Base-by-base conservation (phyloP, 2,797 vertebrate genomes). In the Lacerta bilineata region DNA sequence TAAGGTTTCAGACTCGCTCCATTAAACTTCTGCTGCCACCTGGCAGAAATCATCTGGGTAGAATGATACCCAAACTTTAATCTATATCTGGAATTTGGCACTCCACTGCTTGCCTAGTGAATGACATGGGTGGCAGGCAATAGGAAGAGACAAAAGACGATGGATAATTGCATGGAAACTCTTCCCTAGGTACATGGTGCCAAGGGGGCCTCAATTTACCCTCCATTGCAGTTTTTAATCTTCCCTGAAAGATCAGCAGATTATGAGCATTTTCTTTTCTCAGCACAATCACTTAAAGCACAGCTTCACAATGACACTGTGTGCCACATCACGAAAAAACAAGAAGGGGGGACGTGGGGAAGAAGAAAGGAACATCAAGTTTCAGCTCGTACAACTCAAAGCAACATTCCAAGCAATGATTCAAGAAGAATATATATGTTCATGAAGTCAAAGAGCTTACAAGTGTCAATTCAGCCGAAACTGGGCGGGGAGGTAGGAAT, bases 391-490 rank as follows among this genome's bases (percentile, higher is more conserved):
- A 72, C 83, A 92, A 83, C 43, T 87, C 68, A 78, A 90, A 94
- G 87, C 86, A 93, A 90, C 93, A 94, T 94, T 95, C 93, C 94
- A 93, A 78, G 85, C 90, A 90, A 91, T 87, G 88, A 84, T 39
- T 88, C 89, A 68, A 69, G 88, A 74, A 89, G 29, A 1, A 15
- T n/a, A 72, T 87, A 90, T 89, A 79, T 18, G 61, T 66, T 89
- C 5, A 4, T 46, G 25, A 6, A 89, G 50, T 27, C 64, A 88
- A 91, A 91, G 25, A 1, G 6, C 75, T 91, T 88, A 11, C 20
- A 87, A 85, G n/a, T 29, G 29, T 86, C 36, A 87, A 78, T 83
- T 59, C 84, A 87, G 71, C 33, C 74, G 78, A 90, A 93, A 90
- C 10, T 29, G 1, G 17, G 10, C 82, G 39, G 46, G 46, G 46